These are phyloP conservation scores for Sarcophilus harrisii DNA, from an alignment of 2,797 vertebrate species.

Conservation along the genomic window DNA sequence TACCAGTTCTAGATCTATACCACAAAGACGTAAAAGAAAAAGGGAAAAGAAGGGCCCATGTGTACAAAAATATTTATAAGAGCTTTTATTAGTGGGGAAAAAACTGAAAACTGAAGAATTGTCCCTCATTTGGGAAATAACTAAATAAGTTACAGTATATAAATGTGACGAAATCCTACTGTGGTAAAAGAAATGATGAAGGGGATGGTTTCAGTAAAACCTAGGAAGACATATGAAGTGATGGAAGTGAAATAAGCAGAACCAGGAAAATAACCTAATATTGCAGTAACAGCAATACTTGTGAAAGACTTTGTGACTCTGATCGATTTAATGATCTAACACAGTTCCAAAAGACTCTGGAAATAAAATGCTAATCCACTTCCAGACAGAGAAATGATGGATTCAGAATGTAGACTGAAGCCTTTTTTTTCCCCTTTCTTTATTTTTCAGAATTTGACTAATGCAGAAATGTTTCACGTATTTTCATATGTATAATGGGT, in stretches of 20 bases:
- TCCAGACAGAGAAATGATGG: background rate
- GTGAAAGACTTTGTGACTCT: background rate
- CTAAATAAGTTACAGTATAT: background rate
- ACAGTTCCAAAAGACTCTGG: background rate
- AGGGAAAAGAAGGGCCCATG: background rate
- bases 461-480: background rate
- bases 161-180: background rate
- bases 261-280: background rate
- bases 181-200: background rate
- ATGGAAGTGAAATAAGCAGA: background rate
- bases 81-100: background rate
- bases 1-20: background rate
- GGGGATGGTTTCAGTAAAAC: background rate
- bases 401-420: background rate
- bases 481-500: background rate
- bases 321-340: background rate
- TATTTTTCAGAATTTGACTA: background rate
- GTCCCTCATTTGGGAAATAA: background rate
- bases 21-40: background rate
- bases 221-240: background rate
- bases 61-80: background rate
- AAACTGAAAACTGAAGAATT: background rate
- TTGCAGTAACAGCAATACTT: background rate
- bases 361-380: background rate
- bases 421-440: background rate